Conservation (phyloP, 2,113 vertebrate species). For the Larimichthys crocea region DNA sequence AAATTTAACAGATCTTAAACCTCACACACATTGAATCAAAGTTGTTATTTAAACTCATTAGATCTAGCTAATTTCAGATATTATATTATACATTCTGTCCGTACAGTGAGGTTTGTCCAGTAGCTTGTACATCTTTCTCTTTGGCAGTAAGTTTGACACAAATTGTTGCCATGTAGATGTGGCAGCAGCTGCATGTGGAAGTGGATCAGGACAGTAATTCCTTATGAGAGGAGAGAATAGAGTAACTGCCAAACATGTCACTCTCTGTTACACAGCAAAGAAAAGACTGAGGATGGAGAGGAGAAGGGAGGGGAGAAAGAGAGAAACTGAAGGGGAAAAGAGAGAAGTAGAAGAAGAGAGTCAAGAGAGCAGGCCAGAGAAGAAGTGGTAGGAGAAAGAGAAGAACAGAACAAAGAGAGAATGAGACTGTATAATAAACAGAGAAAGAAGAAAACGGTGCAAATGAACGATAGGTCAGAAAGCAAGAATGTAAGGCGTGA, state of each 20-base stretch:
- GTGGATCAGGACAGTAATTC: constrained; percentile 69
- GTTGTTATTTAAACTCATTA: not conserved
- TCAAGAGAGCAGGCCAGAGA: constrained; percentile 19
- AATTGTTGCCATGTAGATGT: constrained; percentile 36
- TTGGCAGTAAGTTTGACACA: constrained; percentile 24
- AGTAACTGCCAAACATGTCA: constrained; percentile 64
- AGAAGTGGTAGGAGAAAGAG: constrained; percentile 22
- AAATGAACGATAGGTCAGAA: constrained; percentile 23
- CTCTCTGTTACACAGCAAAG: constrained; percentile 59
- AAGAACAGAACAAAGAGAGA: constrained; percentile 35
- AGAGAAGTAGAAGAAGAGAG: constrained; percentile 5
- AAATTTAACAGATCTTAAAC: not conserved
- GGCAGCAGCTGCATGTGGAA: constrained; percentile 59
- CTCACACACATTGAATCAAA: not conserved
- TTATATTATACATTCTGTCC: too few species aligned
- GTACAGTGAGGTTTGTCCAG: not conserved
- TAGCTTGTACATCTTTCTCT: constrained; percentile 5
- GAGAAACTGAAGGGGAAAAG: constrained; percentile 9
- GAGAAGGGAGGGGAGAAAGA: not conserved
- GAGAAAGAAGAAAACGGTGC: constrained; percentile 1
- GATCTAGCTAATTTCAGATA: too few species aligned
- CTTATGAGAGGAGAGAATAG: constrained; percentile 59
- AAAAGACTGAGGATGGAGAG: constrained; percentile 32
- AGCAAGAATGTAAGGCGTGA: constrained; percentile 29
- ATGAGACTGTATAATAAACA: not conserved